phyloP scores from a whole-genome alignment of 2,797 vertebrate genomes.

The Galaxias olidus region DNA sequence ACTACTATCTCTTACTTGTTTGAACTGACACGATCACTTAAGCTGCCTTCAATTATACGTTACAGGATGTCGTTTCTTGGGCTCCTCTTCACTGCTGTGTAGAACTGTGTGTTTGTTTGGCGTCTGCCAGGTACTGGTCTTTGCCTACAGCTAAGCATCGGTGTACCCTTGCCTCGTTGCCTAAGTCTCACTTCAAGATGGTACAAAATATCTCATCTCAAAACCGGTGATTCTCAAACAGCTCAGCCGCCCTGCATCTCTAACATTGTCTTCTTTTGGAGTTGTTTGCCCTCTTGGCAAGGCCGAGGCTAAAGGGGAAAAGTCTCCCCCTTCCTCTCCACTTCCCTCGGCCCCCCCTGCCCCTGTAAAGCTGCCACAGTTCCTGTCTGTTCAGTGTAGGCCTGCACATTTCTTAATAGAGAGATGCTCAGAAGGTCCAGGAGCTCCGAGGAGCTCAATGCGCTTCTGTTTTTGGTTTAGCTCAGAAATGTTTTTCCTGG shows the following conservation, averaged over 20 bases:
- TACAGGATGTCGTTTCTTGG: conserved; percentile 70
- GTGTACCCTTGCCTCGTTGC: conserved; percentile 22
- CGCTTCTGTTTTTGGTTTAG: conserved; percentile 94
- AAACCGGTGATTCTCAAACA: conserved; percentile 52
- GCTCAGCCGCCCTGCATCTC: conserved; percentile 58
- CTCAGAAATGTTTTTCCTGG: conserved; percentile 96
- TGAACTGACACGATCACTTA: conserved; percentile 59
- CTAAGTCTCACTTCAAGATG: neutral
- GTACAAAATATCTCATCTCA: conserved; percentile 39
- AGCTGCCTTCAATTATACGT: conserved; percentile 43
- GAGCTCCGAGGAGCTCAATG: conserved; percentile 81
- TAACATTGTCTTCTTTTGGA: conserved; percentile 67
- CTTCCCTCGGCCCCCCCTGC: conserved; percentile 49
- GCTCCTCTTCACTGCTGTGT: conserved; percentile 66
- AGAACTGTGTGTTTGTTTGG: conserved; percentile 70
- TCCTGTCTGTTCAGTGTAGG: conserved; percentile 83
- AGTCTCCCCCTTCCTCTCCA: conserved; percentile 4
- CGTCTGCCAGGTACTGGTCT: conserved; percentile 49
- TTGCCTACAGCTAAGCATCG: neutral
- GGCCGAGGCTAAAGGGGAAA: conserved; percentile 51
- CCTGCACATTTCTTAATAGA: conserved; percentile 82
- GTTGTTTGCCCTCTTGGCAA: conserved; percentile 68
- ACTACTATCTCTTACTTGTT: conserved; percentile 55
- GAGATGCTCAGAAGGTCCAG: conserved; percentile 82
- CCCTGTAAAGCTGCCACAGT: conserved; percentile 76